A percentile compares a stretch with the other conserved stretches of the same genome.
These are phyloP conservation scores for Marasmarcha lunaedactyla DNA, from an alignment of 2,888 invertebrate species.

Conservation along the genomic window DNA sequence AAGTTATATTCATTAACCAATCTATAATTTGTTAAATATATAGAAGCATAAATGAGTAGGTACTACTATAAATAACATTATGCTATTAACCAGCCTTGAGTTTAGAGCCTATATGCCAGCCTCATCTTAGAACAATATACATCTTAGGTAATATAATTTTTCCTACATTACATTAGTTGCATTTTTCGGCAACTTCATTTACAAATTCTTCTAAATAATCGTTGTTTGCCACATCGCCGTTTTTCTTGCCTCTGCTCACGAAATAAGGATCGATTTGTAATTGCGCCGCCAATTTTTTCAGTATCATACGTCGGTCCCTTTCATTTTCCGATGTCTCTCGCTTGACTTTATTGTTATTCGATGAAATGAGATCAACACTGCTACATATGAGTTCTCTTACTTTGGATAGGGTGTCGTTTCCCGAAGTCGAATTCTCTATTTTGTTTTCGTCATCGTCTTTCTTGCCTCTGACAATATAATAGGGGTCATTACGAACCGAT, in stretches of 20 bases:
- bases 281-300: conserved; percentile 52
- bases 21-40: too few species aligned
- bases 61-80: too few species aligned
- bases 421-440: conserved; percentile 20
- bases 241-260: conserved; percentile 55
- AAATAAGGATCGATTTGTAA: conserved; percentile 56
- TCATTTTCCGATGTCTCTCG: conserved; percentile 34
- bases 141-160: conserved; percentile 8
- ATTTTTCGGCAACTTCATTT: conserved; percentile 36
- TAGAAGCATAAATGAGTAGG: too few species aligned
- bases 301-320: conserved; percentile 42
- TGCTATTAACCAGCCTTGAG: neutral
- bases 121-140: neutral
- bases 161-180: conserved; percentile 22
- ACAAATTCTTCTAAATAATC: conserved; percentile 36
- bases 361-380: conserved; percentile 31
- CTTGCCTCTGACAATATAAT: conserved; percentile 66
- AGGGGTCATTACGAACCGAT: conserved; percentile 59
- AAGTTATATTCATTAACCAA: too few species aligned
- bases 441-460: conserved; percentile 28
- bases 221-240: conserved; percentile 18
- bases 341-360: conserved; percentile 30
- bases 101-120: neutral
- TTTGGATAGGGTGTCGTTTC: conserved; percentile 28
- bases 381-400: conserved; percentile 48